These are phyloP conservation scores for Emydocephalus ijimae DNA, from an alignment of 2,113 vertebrate genomes.

Conservation along the genomic window DNA sequence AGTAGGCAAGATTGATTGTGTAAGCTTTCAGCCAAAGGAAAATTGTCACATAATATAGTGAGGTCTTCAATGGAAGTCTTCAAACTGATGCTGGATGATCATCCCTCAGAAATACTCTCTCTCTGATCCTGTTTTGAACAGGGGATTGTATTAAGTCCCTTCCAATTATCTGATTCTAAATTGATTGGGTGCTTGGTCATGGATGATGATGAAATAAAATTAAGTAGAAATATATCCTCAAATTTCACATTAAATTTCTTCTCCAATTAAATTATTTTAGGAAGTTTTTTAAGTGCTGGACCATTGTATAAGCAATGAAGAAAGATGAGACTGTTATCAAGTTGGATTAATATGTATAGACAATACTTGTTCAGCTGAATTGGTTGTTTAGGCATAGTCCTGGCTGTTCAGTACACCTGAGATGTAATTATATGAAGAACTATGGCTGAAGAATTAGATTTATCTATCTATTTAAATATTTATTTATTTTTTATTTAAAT, in stretches of 20 bases:
- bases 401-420: background rate
- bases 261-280: background rate
- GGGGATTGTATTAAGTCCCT: background rate
- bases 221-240: background rate
- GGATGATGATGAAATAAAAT: background rate
- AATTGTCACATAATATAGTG: background rate
- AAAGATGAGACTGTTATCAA: background rate
- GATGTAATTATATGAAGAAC: background rate
- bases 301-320: background rate
- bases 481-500: background rate
- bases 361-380: rapidly evolving
- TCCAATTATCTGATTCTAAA: background rate
- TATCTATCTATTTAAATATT: background rate
- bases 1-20: background rate
- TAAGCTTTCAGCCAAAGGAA: background rate
- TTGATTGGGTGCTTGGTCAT: background rate
- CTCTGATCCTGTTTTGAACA: background rate
- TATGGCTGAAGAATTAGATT: background rate
- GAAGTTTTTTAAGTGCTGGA: background rate
- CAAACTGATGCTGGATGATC: background rate
- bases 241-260: background rate
- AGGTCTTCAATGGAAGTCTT: background rate
- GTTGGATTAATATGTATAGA: background rate
- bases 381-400: background rate
- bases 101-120: background rate